Evolutionary conservation across 2,797 vertebrate genomes (phyloP).

Genomic region (Alauda arvensis): DNA sequence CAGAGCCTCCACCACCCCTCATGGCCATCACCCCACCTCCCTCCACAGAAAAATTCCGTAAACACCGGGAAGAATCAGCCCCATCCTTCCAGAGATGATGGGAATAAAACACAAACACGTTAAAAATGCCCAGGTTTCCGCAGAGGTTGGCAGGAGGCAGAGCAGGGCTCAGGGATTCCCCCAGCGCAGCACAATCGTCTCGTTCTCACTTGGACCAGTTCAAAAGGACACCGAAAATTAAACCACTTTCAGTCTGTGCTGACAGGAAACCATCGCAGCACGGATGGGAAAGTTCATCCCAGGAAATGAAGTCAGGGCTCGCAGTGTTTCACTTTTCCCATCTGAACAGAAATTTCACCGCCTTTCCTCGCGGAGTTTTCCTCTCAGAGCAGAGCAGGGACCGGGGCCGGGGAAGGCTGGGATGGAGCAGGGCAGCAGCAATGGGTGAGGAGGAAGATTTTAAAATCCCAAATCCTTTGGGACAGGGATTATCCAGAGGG

Average conservation of each 20-base stretch:
- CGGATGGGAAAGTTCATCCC: neutral
- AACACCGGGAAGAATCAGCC: neutral
- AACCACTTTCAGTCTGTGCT: neutral
- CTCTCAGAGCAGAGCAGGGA: neutral
- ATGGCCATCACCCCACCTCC: accelerated
- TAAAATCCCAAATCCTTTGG: neutral
- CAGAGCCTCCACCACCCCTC: accelerated
- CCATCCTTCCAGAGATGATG: neutral
- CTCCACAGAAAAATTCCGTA: neutral
- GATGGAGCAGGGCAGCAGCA: neutral
- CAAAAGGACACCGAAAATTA: neutral
- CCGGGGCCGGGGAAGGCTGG: neutral
- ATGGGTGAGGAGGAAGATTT: neutral
- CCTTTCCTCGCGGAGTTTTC: neutral
- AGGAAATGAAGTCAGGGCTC: neutral
- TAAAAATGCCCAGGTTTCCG: neutral
- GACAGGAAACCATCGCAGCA: neutral
- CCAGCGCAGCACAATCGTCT: neutral
- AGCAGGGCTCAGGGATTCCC: neutral
- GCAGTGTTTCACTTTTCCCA: accelerated
- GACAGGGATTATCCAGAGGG: neutral
- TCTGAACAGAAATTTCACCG: accelerated
- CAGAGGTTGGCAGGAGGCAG: too few species aligned
- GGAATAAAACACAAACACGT: neutral
- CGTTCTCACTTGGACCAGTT: neutral